Conservation (phyloP, 2,888 invertebrate genomes). For the Beris morrisii region DNA sequence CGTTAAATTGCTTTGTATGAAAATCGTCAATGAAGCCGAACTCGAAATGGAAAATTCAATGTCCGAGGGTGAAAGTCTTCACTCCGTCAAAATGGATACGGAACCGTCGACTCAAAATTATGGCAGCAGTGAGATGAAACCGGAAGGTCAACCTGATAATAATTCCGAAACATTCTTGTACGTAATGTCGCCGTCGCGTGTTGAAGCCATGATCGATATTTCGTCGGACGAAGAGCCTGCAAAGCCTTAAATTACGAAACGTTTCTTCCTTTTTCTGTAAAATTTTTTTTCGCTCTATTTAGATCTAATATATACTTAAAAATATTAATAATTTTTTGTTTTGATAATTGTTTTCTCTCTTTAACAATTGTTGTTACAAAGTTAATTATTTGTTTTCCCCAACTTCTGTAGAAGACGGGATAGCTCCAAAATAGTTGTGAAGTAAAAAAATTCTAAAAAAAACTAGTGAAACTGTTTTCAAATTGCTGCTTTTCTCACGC, state of each 20-base stretch:
- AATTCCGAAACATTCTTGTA: conserved; percentile 54
- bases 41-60: conserved; percentile 50
- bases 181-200: conserved; percentile 55
- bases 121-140: not conserved
- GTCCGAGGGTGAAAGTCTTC: conserved; percentile 21
- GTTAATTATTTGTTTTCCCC: too few relatives aligned
- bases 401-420: too few relatives aligned
- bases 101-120: not conserved
- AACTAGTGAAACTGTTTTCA: too few relatives aligned
- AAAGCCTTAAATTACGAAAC: conserved; percentile 2
- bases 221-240: conserved; percentile 50
- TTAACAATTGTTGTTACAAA: too few relatives aligned
- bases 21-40: conserved; percentile 54
- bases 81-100: not conserved
- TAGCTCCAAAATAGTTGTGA: too few relatives aligned
- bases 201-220: conserved; percentile 55
- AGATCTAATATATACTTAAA: not conserved
- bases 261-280: too few relatives aligned
- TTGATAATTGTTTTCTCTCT: not conserved
- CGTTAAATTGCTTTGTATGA: conserved; percentile 56
- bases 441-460: too few relatives aligned
- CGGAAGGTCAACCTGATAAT: conserved; percentile 34
- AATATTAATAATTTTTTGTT: not conserved
- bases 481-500: too few relatives aligned
- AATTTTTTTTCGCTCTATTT: too few relatives aligned